These are phyloP conservation scores for Cryptomyrus ogoouensis DNA, from an alignment of 2,113 vertebrate species.

Conservation along the genomic window DNA sequence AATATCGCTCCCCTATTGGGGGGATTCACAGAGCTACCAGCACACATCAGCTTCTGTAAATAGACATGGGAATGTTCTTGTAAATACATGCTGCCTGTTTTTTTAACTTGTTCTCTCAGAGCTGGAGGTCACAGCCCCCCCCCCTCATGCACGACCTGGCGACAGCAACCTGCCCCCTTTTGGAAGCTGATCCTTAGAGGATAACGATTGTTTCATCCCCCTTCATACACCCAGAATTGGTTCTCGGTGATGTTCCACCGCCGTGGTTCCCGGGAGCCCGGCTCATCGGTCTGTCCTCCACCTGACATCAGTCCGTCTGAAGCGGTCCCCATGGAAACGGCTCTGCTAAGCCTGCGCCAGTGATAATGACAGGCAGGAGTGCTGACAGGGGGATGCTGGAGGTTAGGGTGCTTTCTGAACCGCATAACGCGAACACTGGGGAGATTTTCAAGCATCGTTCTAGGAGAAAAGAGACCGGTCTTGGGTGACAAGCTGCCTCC, in stretches of 20 bases:
- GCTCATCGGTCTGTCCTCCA: background rate
- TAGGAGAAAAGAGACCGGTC: background rate
- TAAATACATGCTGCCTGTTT: background rate
- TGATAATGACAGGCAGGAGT: background rate
- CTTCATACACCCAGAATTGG: background rate
- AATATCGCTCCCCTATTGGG: background rate
- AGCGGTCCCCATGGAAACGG: background rate
- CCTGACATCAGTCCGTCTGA: background rate
- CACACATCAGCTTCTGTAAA: background rate
- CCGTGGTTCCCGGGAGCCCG: background rate
- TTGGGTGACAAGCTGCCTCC: background rate
- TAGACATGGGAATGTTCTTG: background rate
- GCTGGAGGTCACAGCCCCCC: background rate
- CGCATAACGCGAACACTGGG: slow-evolving; percentile 15
- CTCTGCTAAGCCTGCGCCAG: background rate
- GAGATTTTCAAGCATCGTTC: background rate
- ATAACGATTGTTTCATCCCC: background rate
- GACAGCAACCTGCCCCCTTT: background rate
- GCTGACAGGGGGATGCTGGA: background rate
- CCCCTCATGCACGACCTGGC: background rate
- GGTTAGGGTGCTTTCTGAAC: background rate
- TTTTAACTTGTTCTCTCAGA: background rate
- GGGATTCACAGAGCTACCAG: background rate
- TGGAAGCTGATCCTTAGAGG: background rate
- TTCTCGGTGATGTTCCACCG: background rate